Conservation (phyloP, 2,113 vertebrate genomes). For the Pelusios castaneus region DNA sequence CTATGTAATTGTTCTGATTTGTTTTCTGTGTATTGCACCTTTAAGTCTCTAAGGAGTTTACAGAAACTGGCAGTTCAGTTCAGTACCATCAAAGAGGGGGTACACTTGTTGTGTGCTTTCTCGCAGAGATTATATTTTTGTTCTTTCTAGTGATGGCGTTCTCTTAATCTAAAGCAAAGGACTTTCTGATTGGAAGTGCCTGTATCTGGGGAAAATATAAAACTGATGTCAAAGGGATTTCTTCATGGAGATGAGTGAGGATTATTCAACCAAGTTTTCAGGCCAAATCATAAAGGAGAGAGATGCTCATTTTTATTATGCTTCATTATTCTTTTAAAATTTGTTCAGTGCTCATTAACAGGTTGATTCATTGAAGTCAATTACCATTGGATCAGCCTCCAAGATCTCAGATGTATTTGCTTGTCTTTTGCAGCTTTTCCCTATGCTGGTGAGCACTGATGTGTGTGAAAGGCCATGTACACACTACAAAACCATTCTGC, state of each 20-base stretch:
- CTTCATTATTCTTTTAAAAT: too few species aligned
- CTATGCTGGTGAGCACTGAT: not conserved
- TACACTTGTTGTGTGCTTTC: not conserved
- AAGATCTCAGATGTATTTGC: too few species aligned
- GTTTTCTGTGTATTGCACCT: not conserved
- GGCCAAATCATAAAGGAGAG: not conserved
- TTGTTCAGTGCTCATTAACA: too few species aligned
- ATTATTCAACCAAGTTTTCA: not conserved
- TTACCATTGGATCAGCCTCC: too few species aligned
- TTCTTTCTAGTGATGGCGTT: not conserved
- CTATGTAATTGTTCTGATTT: not conserved
- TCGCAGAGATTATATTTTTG: not conserved
- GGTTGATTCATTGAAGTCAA: too few species aligned
- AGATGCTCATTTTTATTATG: too few species aligned
- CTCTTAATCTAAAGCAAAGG: not conserved
- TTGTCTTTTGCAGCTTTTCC: not conserved
- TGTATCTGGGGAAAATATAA: not conserved
- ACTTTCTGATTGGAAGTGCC: fast-evolving
- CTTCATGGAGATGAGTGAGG: not conserved
- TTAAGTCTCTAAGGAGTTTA: not conserved
- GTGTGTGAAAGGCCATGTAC: too few species aligned
- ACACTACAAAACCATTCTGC: too few species aligned
- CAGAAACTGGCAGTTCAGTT: not conserved
- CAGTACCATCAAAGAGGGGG: fast-evolving
- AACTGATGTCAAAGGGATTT: not conserved